Conservation (phyloP, 2,888 invertebrate genomes). For the Isoperla grammatica region DNA sequence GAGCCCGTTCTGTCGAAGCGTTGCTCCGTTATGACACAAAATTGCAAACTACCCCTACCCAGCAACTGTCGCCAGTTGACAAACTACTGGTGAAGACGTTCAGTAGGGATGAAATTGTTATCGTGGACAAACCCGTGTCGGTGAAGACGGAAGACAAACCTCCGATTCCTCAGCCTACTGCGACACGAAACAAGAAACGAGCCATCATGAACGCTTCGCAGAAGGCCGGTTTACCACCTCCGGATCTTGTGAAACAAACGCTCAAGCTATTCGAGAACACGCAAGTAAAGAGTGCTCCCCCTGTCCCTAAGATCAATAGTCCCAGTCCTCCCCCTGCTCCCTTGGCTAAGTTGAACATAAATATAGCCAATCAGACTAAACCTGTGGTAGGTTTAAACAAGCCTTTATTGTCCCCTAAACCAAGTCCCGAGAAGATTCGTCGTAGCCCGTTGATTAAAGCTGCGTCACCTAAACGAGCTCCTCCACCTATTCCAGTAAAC, state of each 20-base stretch:
- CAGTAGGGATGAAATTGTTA: conserved; percentile 39
- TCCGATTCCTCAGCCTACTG: conserved; percentile 15
- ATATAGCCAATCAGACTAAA: conserved; percentile 22
- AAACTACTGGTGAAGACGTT: conserved; percentile 25
- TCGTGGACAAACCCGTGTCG: conserved; percentile 37
- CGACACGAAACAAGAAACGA: conserved; percentile 18
- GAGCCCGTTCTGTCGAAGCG: conserved; percentile 82
- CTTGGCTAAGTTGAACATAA: not conserved
- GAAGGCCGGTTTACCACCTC: conserved; percentile 77
- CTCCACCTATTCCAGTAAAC: not conserved
- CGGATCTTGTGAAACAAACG: conserved; percentile 82
- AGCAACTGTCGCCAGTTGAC: conserved; percentile 32
- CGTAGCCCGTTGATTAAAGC: not conserved
- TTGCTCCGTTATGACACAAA: conserved; percentile 50
- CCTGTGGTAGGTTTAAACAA: conserved; percentile 37
- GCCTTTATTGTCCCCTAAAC: conserved; percentile 48
- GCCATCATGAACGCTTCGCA: conserved; percentile 47
- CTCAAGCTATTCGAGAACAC: conserved; percentile 73
- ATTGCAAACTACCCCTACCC: conserved; percentile 22
- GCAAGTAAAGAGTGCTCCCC: conserved; percentile 41
- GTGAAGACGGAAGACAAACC: conserved; percentile 24
- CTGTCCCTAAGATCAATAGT: conserved; percentile 30
- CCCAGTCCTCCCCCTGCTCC: conserved; percentile 4
- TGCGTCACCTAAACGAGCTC: not conserved
- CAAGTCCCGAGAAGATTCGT: conserved; percentile 35